A percentile compares a stretch with the other conserved stretches of the same genome.
phyloP scores from a whole-genome alignment of 2,797 vertebrate species.

The Macropus fuliginosus region DNA sequence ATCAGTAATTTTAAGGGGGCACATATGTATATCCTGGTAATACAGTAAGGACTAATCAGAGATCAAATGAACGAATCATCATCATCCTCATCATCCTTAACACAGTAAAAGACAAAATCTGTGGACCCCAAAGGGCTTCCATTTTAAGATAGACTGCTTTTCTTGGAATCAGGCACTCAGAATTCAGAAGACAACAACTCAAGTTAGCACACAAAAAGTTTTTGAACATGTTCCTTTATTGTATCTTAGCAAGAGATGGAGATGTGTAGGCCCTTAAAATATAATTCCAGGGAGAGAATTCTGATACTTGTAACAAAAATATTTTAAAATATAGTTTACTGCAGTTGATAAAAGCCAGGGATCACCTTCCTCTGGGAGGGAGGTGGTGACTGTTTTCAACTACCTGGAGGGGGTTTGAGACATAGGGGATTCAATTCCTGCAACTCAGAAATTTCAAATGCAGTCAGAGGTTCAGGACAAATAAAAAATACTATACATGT shows the following conservation, averaged over 20 bases:
- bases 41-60: background rate
- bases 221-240: constrained; percentile 47
- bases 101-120: background rate
- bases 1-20: background rate
- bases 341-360: constrained; percentile 79
- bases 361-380: constrained; percentile 76
- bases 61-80: background rate
- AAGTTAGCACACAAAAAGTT: constrained; percentile 62
- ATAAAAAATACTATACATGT: constrained; percentile 74
- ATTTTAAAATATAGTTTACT: constrained; percentile 70
- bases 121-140: constrained; percentile 53
- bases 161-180: background rate
- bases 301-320: constrained; percentile 63
- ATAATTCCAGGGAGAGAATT: constrained; percentile 69
- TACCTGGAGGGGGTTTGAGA: constrained; percentile 81
- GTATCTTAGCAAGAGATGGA: constrained; percentile 62
- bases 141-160: constrained; percentile 16
- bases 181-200: constrained; percentile 55
- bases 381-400: constrained; percentile 73
- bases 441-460: constrained; percentile 80
- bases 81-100: background rate
- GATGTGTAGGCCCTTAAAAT: constrained; percentile 62
- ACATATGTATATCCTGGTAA: background rate
- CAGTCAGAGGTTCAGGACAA: constrained; percentile 69
- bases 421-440: constrained; percentile 77